Evolutionary conservation across 1,140 invertebrate species (phyloP).

Genomic region (Diorhabda elongata): DNA sequence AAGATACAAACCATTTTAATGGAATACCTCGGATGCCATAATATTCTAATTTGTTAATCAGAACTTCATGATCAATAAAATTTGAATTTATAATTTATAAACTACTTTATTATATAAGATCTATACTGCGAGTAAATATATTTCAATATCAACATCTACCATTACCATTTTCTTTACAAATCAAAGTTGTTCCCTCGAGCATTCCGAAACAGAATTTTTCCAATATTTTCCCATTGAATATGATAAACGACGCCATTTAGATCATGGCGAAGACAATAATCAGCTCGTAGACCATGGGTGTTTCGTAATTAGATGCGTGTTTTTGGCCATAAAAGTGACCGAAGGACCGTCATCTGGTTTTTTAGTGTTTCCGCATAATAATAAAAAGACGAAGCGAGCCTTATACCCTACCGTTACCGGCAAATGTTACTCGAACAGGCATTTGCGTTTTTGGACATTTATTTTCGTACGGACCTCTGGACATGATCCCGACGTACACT

Average conservation of each 20-base stretch:
- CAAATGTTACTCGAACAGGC: slow-evolving; percentile 44
- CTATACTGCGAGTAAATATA: too few species aligned
- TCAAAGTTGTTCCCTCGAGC: not conserved
- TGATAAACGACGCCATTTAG: slow-evolving; percentile 27
- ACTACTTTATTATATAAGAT: too few species aligned
- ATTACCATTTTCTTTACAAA: not conserved
- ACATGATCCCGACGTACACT: slow-evolving; percentile 17
- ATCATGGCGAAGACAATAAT: slow-evolving; percentile 31
- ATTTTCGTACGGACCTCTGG: slow-evolving; percentile 29
- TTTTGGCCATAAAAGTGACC: slow-evolving; percentile 33
- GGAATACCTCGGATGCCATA: too few species aligned
- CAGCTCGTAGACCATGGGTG: slow-evolving; percentile 28
- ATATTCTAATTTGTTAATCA: too few species aligned
- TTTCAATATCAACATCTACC: too few species aligned
- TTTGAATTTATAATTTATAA: too few species aligned
- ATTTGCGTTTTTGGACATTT: slow-evolving; percentile 47
- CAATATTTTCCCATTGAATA: slow-evolving; percentile 12
- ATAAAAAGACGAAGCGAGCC: slow-evolving; percentile 39
- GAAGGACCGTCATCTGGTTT: slow-evolving; percentile 43
- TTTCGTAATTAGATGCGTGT: slow-evolving; percentile 45
- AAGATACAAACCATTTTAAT: too few species aligned
- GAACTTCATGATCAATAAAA: too few species aligned
- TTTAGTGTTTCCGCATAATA: slow-evolving; percentile 48
- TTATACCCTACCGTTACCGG: slow-evolving; percentile 40
- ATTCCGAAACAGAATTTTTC: not conserved